phyloP scores from a whole-genome alignment of 2,888 invertebrate species.

The Shargacucullia verbasci region DNA sequence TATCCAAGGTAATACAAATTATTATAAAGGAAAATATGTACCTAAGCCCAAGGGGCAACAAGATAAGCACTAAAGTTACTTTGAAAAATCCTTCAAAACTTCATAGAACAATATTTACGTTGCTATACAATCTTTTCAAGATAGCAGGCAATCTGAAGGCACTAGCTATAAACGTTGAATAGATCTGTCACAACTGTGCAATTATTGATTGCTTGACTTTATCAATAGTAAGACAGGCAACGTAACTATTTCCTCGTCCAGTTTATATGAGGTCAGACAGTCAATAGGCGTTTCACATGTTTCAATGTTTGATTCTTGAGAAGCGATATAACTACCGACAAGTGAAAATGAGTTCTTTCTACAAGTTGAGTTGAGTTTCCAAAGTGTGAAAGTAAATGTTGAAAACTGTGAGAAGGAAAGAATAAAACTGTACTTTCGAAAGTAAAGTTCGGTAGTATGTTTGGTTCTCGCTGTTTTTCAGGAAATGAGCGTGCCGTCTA shows the following conservation, averaged over 20 bases:
- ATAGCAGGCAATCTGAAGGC: constrained; percentile 43
- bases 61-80: too few species aligned
- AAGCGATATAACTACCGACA: constrained; percentile 10
- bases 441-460: constrained; percentile 11
- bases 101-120: constrained; percentile 8
- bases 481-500: constrained; percentile 12
- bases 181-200: constrained; percentile 34
- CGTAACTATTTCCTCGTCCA: constrained; percentile 44
- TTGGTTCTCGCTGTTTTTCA: constrained; percentile 8
- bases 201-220: constrained; percentile 39
- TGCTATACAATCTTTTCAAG: constrained; percentile 28
- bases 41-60: too few species aligned
- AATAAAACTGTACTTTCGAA: constrained; percentile 19
- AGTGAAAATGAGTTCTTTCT: constrained; percentile 25
- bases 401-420: constrained; percentile 10
- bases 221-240: constrained; percentile 34
- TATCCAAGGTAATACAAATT: too few species aligned
- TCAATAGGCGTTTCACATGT: constrained; percentile 11
- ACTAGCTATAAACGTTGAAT: constrained; percentile 25
- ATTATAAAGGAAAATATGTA: too few species aligned
- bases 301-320: constrained; percentile 9
- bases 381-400: constrained; percentile 10
- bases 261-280: constrained; percentile 45
- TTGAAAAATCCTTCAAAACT: too few species aligned
- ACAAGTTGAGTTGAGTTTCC: constrained; percentile 17